Evolutionary conservation across 2,797 vertebrate genomes (phyloP).

Genomic region (Valencia hispanica): DNA sequence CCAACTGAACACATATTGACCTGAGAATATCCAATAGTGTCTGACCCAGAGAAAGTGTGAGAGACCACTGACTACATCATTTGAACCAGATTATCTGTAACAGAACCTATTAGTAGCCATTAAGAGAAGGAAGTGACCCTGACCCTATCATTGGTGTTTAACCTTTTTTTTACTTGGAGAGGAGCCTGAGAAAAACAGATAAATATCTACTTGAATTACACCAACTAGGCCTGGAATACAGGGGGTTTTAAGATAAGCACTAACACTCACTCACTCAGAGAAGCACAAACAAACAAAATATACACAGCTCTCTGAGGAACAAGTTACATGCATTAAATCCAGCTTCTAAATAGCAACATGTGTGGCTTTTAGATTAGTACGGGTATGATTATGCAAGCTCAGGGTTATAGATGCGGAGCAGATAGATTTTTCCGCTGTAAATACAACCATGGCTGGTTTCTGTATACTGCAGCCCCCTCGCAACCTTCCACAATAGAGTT

Average conservation of each 20-base stretch:
- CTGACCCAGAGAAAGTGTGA: constrained; percentile 49
- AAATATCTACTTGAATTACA: constrained; percentile 58
- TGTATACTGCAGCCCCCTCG: constrained; percentile 11
- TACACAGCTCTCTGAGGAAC: constrained; percentile 36
- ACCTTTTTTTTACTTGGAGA: constrained; percentile 39
- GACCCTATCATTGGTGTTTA: constrained; percentile 58
- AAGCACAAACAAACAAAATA: constrained; percentile 31
- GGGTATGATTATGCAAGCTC: constrained; percentile 69
- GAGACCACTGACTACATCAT: constrained; percentile 60
- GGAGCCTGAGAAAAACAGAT: constrained; percentile 54
- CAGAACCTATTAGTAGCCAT: constrained; percentile 66
- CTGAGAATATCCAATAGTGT: constrained; percentile 41
- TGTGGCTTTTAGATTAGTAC: constrained; percentile 63
- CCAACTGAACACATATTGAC: constrained; percentile 57
- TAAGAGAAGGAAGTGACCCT: constrained; percentile 61
- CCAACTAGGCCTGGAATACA: constrained; percentile 39
- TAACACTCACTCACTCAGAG: constrained; percentile 24
- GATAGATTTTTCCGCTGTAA: constrained; percentile 55
- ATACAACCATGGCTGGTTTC: constrained; percentile 23
- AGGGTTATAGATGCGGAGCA: constrained; percentile 48
- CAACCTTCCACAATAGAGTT: not conserved
- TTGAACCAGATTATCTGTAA: constrained; percentile 67
- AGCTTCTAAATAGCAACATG: constrained; percentile 61
- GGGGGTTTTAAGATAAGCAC: constrained; percentile 57
- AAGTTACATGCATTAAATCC: constrained; percentile 57